Evolutionary conservation across 2,113 vertebrate species (phyloP).

Genomic region (Myrmecobius fasciatus): DNA sequence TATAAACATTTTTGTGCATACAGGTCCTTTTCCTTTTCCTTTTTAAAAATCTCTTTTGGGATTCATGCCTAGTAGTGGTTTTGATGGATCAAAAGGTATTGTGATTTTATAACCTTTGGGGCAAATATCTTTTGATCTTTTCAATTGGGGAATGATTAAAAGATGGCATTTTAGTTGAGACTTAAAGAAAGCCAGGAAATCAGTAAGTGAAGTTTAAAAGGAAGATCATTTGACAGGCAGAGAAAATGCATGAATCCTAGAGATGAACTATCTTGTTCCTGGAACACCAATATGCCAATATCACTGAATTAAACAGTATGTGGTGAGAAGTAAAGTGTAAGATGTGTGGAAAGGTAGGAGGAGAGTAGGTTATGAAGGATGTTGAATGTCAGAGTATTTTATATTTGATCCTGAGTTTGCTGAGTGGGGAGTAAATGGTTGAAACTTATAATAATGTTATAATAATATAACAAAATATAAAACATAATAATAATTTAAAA

Average conservation of each 20-base stretch:
- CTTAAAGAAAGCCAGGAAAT: neutral
- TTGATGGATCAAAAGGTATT: too few relatives aligned
- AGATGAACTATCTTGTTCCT: neutral
- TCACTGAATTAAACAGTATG: neutral
- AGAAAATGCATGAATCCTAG: neutral
- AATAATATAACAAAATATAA: too few relatives aligned
- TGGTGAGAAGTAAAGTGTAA: neutral
- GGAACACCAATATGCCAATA: neutral
- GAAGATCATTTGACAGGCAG: neutral
- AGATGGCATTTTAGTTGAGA: neutral
- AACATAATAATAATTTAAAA: too few relatives aligned
- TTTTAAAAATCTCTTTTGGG: too few relatives aligned
- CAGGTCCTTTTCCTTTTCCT: too few relatives aligned
- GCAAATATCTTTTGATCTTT: too few relatives aligned
- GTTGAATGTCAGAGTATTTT: neutral
- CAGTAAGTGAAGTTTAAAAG: neutral
- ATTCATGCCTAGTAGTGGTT: too few relatives aligned
- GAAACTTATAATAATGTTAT: neutral
- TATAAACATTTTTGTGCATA: too few relatives aligned
- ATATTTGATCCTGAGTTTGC: neutral
- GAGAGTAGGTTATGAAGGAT: neutral
- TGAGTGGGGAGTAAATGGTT: neutral
- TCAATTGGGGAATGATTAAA: too few relatives aligned
- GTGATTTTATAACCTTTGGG: too few relatives aligned
- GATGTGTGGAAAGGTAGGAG: neutral